Base-by-base conservation (phyloP, 2,113 vertebrate genomes). In the Equus przewalskii region DNA sequence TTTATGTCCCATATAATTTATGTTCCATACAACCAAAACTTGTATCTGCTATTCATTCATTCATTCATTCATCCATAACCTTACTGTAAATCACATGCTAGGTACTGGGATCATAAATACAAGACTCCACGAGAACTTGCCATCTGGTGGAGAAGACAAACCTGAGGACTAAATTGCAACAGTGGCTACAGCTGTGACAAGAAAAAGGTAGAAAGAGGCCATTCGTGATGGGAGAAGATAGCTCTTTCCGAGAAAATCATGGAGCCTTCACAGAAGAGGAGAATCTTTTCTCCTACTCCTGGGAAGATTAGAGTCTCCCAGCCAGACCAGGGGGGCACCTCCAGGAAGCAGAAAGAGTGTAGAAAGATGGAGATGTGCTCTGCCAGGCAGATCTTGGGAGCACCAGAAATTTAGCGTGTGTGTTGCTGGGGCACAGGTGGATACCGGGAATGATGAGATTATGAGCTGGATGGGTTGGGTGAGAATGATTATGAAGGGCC, bases 391-490 rank as follows among this genome's bases (percentile, higher is more conserved):
- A 36, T 5, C 13, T 28, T 33, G 49, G 24, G n/a, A 58, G 46
- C 7, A 6, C 1, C 36, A 12, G 21, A 15, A n/a, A 3, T n/a
- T 54, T 54, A 54, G 13, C 21, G 28, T 14, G 2, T 11, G 33
- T 36, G 14, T 24, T 82, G 64, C 18, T 8, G 28, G 21, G 21
- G 46, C 28, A 0, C 6, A n/a, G n/a, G 2, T 4, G 12, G 49
- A 67, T 19, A 44, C 14, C 26, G 21, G 15, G 51, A 1, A 0
- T 30, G 10, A 9, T 49, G 41, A 67, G 30, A 16, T 36, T 16
- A 18, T 36, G 33, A 36, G 30, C 41, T 7, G 16, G 26, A 13
- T 1, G 10, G 30, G 54, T 4, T 16, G 60, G 16, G 41, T 16
- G 16, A 30, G 5, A 22, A 19, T 21, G 44, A 4, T 16, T 15